Conservation (phyloP, 2,888 invertebrate genomes). For the Mesorhabditis sp. region DNA sequence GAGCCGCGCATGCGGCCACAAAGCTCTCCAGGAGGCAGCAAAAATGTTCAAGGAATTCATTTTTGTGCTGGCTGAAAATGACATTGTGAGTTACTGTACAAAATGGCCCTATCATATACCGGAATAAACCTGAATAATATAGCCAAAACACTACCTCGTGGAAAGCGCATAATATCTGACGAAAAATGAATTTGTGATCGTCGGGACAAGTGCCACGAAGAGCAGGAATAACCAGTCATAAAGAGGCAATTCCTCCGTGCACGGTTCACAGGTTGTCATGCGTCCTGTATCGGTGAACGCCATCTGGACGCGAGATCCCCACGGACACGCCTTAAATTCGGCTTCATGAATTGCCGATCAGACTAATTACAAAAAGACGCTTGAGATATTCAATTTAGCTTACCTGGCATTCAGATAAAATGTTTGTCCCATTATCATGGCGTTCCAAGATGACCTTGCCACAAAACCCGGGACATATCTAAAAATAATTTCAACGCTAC, state of each 20-base stretch:
- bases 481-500: no score
- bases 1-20: constrained; percentile 73
- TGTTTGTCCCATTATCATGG: no score
- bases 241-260: constrained; percentile 28
- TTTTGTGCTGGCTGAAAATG: constrained; percentile 22
- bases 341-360: background rate
- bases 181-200: constrained; percentile 64
- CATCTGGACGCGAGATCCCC: constrained; percentile 33
- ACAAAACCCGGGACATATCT: constrained; percentile 32
- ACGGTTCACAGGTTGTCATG: constrained; percentile 29
- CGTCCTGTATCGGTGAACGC: no score
- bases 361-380: background rate
- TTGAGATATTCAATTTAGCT: background rate
- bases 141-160: constrained; percentile 11
- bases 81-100: background rate
- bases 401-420: no score
- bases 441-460: constrained; percentile 13
- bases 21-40: constrained; percentile 78
- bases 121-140: no score
- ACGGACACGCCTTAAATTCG: constrained; percentile 37
- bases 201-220: constrained; percentile 83
- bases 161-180: constrained; percentile 11
- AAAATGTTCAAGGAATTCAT: constrained; percentile 24
- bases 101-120: background rate
- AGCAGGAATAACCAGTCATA: constrained; percentile 66